phyloP scores from a whole-genome alignment of 2,797 vertebrate genomes.

The Eremophila alpestris region DNA sequence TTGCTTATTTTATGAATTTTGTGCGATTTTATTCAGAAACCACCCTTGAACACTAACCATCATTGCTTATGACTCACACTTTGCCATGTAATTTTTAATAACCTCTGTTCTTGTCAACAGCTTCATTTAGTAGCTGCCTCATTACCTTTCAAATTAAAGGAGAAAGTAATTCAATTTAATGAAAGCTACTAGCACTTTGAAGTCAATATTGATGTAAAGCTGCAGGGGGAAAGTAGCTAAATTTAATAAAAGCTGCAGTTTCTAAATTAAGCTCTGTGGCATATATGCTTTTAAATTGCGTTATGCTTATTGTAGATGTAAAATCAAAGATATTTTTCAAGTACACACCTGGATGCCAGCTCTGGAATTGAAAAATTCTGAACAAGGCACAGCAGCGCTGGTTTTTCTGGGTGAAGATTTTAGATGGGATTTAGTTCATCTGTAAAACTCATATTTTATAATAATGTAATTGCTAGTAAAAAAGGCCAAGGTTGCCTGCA shows the following conservation, averaged over 20 bases:
- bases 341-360: not conserved
- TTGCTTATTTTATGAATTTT: not conserved
- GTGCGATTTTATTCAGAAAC: not conserved
- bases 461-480: not conserved
- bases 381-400: not conserved
- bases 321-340: slow-evolving; percentile 39
- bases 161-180: slow-evolving; percentile 38
- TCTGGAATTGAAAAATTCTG: not conserved
- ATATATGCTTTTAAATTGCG: slow-evolving; percentile 12
- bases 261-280: slow-evolving; percentile 9
- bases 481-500: not conserved
- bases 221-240: not conserved
- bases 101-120: slow-evolving; percentile 1
- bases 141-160: slow-evolving; percentile 42
- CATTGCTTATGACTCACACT: not conserved
- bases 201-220: slow-evolving; percentile 48
- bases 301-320: slow-evolving; percentile 1
- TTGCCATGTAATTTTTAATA: slow-evolving; percentile 24
- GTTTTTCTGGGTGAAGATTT: not conserved
- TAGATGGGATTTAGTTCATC: not conserved
- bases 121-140: slow-evolving; percentile 35
- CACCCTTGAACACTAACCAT: not conserved
- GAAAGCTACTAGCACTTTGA: slow-evolving; percentile 15
- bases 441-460: not conserved
- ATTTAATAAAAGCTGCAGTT: slow-evolving; percentile 41